Conservation (phyloP, 2,113 vertebrate species). For the Antechinus flavipes region DNA sequence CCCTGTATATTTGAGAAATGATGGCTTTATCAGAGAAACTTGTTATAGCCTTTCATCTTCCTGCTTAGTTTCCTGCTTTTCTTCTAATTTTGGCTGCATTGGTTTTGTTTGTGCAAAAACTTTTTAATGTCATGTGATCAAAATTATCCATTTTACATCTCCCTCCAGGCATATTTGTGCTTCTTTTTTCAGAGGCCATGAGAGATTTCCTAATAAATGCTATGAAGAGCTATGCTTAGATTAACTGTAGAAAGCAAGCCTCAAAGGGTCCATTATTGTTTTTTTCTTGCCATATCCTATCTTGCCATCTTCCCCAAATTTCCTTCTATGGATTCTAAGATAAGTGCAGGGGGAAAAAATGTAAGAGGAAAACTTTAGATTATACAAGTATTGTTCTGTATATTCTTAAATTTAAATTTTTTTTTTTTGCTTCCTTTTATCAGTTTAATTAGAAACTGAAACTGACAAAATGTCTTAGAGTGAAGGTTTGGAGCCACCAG, state of each 20-base stretch:
- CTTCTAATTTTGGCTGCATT: not conserved
- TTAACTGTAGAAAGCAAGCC: constrained; percentile 33
- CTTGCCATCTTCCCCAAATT: not conserved
- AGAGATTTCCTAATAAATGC: not conserved
- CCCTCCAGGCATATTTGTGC: not conserved
- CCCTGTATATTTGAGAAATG: not conserved
- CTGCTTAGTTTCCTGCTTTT: not conserved
- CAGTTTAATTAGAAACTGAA: constrained; percentile 14
- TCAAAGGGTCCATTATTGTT: not conserved
- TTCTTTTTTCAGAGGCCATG: constrained; percentile 34
- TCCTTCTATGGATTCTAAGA: not conserved
- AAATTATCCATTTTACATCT: not conserved
- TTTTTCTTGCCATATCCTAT: not conserved
- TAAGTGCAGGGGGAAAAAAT: constrained; percentile 25
- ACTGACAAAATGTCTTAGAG: constrained; percentile 13
- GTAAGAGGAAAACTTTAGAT: constrained; percentile 34
- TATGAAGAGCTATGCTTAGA: not conserved
- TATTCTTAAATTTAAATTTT: constrained; percentile 28
- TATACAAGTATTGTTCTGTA: not conserved
- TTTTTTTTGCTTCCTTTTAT: constrained; percentile 22
- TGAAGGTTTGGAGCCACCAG: not conserved
- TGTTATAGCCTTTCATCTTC: not conserved
- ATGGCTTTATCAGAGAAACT: not conserved
- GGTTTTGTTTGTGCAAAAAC: not conserved
- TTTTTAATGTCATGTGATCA: not conserved